Conservation (phyloP, 2,113 vertebrate genomes). For the Lamprotornis superbus region DNA sequence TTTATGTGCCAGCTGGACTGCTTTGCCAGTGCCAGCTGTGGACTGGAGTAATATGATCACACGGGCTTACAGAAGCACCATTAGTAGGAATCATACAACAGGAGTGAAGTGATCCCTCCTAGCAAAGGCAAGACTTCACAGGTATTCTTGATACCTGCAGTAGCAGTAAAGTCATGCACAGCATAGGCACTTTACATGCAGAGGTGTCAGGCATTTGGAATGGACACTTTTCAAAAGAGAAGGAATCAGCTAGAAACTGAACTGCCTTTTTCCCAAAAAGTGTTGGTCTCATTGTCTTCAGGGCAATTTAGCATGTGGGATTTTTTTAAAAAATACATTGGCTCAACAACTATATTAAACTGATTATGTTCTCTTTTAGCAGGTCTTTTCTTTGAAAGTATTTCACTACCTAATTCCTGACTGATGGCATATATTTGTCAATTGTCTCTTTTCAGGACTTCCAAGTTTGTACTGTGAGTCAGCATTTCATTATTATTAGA, state of each 20-base stretch:
- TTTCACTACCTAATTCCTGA: background rate
- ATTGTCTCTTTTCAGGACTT: background rate
- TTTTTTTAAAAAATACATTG: background rate
- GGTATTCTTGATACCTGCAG: background rate
- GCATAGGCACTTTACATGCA: background rate
- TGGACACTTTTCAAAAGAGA: background rate
- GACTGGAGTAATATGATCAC: background rate
- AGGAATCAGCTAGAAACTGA: background rate
- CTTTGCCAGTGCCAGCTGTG: background rate
- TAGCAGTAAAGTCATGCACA: background rate
- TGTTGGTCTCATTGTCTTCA: background rate
- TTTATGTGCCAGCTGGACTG: background rate
- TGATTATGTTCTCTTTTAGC: background rate
- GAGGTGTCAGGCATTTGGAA: background rate
- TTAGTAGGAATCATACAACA: background rate
- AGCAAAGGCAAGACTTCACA: background rate
- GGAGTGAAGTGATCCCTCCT: background rate
- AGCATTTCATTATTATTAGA: background rate
- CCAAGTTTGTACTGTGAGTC: background rate
- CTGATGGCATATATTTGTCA: background rate
- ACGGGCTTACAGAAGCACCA: accelerated
- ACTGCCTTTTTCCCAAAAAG: background rate
- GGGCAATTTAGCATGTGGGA: background rate
- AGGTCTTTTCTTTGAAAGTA: background rate
- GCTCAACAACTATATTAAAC: background rate